Conservation (phyloP, 2,113 vertebrate species). For the Scomber scombrus region DNA sequence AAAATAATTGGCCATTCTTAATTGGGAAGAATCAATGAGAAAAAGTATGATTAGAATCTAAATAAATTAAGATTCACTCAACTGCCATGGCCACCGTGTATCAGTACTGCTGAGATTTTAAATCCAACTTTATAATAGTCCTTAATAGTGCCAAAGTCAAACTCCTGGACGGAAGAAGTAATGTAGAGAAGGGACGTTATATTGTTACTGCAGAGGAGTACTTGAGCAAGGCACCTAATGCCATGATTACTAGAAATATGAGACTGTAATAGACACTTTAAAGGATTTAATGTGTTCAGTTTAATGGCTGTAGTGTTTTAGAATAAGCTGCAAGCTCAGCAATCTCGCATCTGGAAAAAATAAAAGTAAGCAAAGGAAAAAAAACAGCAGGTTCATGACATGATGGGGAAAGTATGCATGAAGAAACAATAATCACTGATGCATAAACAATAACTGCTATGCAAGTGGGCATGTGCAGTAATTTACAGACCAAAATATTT, state of each 20-base stretch:
- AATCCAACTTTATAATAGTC: conserved; percentile 40
- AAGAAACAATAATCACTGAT: conserved; percentile 22
- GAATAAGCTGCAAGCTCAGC: conserved; percentile 37
- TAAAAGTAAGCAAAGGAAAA: conserved; percentile 36
- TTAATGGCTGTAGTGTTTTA: conserved; percentile 33
- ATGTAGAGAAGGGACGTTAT: conserved; percentile 4
- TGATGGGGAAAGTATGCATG: background rate
- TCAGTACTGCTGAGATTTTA: conserved; percentile 25
- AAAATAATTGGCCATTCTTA: too few species aligned
- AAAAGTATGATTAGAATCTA: background rate
- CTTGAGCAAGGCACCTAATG: conserved; percentile 28
- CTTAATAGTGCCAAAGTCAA: conserved; percentile 49
- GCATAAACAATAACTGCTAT: conserved; percentile 11
- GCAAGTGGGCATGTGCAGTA: background rate
- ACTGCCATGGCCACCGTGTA: background rate
- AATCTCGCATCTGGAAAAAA: conserved; percentile 21
- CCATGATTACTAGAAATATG: conserved; percentile 38
- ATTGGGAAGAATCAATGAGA: too few species aligned
- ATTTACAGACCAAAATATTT: conserved; percentile 6
- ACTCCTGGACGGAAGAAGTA: conserved; percentile 30
- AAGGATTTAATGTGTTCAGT: conserved; percentile 41
- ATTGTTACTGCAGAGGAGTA: conserved; percentile 2
- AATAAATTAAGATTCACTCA: conserved; percentile 49
- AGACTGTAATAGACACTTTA: conserved; percentile 41
- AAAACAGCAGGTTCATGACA: conserved; percentile 30